Evolutionary conservation across 2,888 invertebrate genomes (phyloP).

Genomic region (Eumacrocentrus americanus): DNA sequence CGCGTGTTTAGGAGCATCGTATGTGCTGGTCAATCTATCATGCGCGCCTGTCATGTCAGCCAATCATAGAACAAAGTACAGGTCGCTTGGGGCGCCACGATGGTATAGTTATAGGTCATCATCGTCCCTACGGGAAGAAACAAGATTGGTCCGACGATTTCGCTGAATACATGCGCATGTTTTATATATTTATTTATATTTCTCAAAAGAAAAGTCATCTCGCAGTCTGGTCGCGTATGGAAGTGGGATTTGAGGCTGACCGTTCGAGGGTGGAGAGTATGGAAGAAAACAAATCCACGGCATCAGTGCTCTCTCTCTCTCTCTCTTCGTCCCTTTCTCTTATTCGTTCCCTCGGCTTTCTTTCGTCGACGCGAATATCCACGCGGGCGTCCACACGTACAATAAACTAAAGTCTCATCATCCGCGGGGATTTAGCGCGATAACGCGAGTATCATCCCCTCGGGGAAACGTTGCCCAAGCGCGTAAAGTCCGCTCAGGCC

Average conservation of each 20-base stretch:
- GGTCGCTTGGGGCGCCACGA: neutral
- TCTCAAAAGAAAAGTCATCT: constrained; percentile 51
- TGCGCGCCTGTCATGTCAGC: too few relatives aligned
- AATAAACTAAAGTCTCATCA: constrained; percentile 62
- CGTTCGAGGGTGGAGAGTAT: constrained; percentile 21
- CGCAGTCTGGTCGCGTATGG: constrained; percentile 54
- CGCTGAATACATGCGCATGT: constrained; percentile 10
- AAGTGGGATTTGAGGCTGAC: constrained; percentile 48
- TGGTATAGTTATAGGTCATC: too few relatives aligned
- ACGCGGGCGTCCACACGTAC: constrained; percentile 57
- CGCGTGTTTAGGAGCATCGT: too few relatives aligned
- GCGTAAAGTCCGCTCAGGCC: constrained; percentile 18
- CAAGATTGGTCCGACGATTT: constrained; percentile 11
- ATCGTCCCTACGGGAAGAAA: neutral
- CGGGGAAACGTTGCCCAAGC: constrained; percentile 30
- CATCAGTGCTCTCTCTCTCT: constrained; percentile 1
- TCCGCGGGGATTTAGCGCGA: constrained; percentile 59
- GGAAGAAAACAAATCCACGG: constrained; percentile 34
- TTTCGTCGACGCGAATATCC: constrained; percentile 19
- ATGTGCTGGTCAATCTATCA: constrained; percentile 13
- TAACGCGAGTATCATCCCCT: constrained; percentile 52
- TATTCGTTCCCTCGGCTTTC: constrained; percentile 7
- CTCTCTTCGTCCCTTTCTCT: constrained; percentile 15
- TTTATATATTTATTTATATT: constrained; percentile 24
- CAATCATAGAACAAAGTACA: constrained; percentile 19